These are phyloP conservation scores for Pogonophryne albipinna DNA, from an alignment of 2,797 vertebrate species.

Conservation along the genomic window DNA sequence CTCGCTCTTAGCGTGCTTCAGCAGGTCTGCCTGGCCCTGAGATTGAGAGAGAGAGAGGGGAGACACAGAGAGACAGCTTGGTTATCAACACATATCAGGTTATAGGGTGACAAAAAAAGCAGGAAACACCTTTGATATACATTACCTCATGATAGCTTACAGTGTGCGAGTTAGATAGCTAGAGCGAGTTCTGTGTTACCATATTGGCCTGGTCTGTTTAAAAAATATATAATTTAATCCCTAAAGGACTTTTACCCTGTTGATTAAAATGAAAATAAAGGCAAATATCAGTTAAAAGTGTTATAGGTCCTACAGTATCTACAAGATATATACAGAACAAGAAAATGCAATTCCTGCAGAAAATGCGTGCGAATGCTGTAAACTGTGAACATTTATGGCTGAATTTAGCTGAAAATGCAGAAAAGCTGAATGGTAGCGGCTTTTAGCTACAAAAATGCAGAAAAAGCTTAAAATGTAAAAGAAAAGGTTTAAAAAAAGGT, in stretches of 20 bases:
- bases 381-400: no score
- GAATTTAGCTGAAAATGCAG: no score
- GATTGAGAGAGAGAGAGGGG: background rate
- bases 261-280: background rate
- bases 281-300: background rate
- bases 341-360: no score
- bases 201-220: background rate
- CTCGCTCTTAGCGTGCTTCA: conserved; percentile 93
- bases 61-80: background rate
- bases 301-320: no score
- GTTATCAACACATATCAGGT: conserved; percentile 1
- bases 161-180: background rate
- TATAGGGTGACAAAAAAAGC: background rate
- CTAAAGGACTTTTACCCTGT: background rate
- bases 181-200: background rate
- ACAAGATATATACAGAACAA: no score
- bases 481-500: no score
- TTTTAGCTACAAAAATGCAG: no score
- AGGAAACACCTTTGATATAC: background rate
- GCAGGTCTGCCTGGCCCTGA: conserved; percentile 93
- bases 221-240: background rate
- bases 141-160: background rate
- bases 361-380: no score
- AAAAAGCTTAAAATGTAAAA: no score
- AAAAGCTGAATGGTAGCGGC: no score